These are phyloP conservation scores for Microtus ochrogaster DNA, from an alignment of 2,113 vertebrate genomes.

Conservation along the genomic window DNA sequence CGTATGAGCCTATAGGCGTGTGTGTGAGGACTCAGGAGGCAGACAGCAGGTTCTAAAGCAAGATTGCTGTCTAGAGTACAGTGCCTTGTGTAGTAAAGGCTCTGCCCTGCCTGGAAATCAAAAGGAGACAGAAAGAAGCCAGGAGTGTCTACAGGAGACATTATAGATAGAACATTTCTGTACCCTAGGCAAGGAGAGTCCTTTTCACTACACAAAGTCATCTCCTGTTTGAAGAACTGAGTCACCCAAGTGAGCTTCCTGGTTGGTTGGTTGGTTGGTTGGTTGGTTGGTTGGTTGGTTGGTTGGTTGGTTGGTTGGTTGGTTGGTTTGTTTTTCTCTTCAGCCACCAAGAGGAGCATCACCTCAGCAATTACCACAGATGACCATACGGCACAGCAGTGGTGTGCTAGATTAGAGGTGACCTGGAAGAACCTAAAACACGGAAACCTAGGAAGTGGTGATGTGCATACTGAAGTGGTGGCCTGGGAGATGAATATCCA, in stretches of 20 bases:
- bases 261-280: neutral
- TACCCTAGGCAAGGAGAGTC: neutral
- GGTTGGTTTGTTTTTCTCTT: conserved; percentile 19
- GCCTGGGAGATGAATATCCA: neutral
- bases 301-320: neutral
- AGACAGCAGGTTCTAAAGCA: neutral
- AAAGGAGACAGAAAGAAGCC: neutral
- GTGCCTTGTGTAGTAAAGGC: neutral
- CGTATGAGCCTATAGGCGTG: neutral
- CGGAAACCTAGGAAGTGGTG: neutral
- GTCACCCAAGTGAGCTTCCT: neutral
- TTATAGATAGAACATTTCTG: neutral
- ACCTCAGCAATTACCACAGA: neutral
- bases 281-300: too few relatives aligned
- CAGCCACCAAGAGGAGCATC: neutral
- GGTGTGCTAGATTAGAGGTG: neutral
- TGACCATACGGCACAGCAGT: neutral
- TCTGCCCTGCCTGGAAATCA: neutral
- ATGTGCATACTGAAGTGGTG: neutral
- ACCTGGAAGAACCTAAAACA: neutral
- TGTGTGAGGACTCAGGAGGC: neutral
- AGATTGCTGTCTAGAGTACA: neutral
- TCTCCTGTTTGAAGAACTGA: neutral
- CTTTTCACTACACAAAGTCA: neutral
- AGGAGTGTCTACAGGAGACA: neutral